These are phyloP conservation scores for Tachina lurida DNA, from an alignment of 2,888 invertebrate species.

Conservation along the genomic window DNA sequence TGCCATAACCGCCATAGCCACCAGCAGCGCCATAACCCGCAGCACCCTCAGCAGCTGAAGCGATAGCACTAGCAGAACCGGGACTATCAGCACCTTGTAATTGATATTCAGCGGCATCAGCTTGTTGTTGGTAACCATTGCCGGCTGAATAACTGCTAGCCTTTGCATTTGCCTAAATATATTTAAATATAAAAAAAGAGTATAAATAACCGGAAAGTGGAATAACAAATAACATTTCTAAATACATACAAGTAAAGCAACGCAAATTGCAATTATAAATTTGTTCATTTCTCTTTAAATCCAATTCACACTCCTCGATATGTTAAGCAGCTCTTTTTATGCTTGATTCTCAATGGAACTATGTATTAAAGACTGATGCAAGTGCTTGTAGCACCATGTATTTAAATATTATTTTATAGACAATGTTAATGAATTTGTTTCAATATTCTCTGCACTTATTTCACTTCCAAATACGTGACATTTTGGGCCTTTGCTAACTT, in stretches of 20 bases:
- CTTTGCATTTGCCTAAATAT: slow-evolving; percentile 70
- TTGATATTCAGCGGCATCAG: slow-evolving; percentile 60
- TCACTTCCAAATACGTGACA: slow-evolving; percentile 77
- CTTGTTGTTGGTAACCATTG: slow-evolving; percentile 43
- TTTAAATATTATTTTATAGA: slow-evolving; percentile 78
- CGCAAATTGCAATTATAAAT: slow-evolving; percentile 78
- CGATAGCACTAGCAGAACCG: slow-evolving; percentile 29
- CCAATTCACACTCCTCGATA: slow-evolving; percentile 45
- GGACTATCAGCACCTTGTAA: slow-evolving; percentile 33
- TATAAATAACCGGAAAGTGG: slow-evolving; percentile 18
- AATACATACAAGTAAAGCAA: slow-evolving; percentile 81
- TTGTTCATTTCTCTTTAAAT: slow-evolving; percentile 76
- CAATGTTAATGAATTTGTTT: slow-evolving; percentile 35
- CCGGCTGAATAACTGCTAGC: slow-evolving; percentile 61
- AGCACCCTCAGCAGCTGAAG: slow-evolving; percentile 11
- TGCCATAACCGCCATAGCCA: slow-evolving; percentile 72
- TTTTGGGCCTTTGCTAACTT: slow-evolving; percentile 71
- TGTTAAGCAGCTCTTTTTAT: slow-evolving; percentile 58
- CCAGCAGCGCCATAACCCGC: slow-evolving; percentile 1
- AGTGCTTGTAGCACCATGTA: slow-evolving; percentile 75
- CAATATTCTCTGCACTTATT: slow-evolving; percentile 38
- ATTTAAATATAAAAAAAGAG: slow-evolving; percentile 6
- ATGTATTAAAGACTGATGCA: slow-evolving; percentile 77
- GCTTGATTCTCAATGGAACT: slow-evolving; percentile 75
- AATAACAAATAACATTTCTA: not conserved